Conservation (phyloP, 2,888 invertebrate genomes). For the Mechanitis mazaeus region DNA sequence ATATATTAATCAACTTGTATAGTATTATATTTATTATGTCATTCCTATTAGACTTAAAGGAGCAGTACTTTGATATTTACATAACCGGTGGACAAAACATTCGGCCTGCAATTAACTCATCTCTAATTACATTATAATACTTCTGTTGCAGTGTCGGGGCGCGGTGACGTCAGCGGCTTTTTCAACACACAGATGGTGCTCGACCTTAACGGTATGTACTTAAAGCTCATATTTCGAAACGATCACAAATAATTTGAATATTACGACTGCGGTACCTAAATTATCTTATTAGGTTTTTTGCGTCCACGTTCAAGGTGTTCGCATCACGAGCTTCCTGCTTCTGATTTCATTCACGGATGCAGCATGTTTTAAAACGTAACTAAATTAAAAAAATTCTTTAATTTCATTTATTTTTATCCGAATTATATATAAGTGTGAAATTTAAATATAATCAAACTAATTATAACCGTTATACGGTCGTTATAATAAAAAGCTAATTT, state of each 20-base stretch:
- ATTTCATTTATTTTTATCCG: too few relatives aligned
- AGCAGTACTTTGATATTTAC: too few relatives aligned
- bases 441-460: constrained; percentile 20
- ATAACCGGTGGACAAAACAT: too few relatives aligned
- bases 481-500: constrained; percentile 15
- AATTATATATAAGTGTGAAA: constrained; percentile 5
- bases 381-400: too few relatives aligned
- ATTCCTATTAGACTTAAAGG: too few relatives aligned
- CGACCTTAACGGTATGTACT: constrained; percentile 68
- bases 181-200: constrained; percentile 73
- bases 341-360: constrained; percentile 11
- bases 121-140: constrained; percentile 37
- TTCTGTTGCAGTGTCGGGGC: constrained; percentile 69
- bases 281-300: constrained; percentile 48
- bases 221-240: constrained; percentile 29
- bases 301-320: constrained; percentile 18
- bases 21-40: too few relatives aligned
- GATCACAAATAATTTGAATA: constrained; percentile 38
- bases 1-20: too few relatives aligned
- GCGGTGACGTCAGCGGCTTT: constrained; percentile 69
- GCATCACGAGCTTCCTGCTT: constrained; percentile 13
- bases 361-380: not conserved
- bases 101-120: not conserved
- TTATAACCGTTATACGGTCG: constrained; percentile 11
- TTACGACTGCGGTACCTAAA: constrained; percentile 36